phyloP scores from a whole-genome alignment of 1,140 invertebrate genomes.

The Cepaea nemoralis region DNA sequence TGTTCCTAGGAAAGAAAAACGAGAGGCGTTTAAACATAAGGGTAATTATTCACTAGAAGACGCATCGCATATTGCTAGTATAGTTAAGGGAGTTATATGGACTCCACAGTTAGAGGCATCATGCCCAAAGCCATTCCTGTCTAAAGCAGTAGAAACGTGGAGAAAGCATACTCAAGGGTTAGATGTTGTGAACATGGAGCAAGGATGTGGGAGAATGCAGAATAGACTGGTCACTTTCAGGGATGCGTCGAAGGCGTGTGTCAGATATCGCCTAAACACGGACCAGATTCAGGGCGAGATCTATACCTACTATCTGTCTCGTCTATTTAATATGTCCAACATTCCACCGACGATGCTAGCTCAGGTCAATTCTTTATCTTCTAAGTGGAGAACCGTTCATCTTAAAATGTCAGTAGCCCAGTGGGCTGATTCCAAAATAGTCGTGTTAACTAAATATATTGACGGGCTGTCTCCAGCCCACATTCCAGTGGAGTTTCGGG shows the following conservation, averaged over 20 bases:
- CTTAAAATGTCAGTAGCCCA: conserved; percentile 81
- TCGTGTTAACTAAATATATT: conserved; percentile 83
- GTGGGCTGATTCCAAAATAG: conserved; percentile 83
- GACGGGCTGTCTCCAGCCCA: conserved; percentile 77
- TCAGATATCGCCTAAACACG: conserved; percentile 86
- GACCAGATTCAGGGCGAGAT: conserved; percentile 92
- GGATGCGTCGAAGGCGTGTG: conserved; percentile 81
- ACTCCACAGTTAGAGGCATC: conserved; percentile 78
- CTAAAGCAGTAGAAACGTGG: conserved; percentile 78
- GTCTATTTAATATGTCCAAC: conserved; percentile 81
- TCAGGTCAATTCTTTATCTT: conserved; percentile 78
- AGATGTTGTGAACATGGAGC: conserved; percentile 80
- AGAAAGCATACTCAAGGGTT: conserved; percentile 77
- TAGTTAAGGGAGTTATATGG: conserved; percentile 80
- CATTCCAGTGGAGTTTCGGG: conserved; percentile 78
- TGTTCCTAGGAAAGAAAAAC: background rate
- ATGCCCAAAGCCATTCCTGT: conserved; percentile 80
- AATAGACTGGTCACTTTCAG: conserved; percentile 84
- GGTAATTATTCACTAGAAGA: background rate
- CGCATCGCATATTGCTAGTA: conserved; percentile 3
- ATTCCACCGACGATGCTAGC: conserved; percentile 82
- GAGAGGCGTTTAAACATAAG: background rate
- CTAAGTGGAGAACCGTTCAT: conserved; percentile 79
- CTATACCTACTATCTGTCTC: conserved; percentile 87
- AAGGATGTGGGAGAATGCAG: conserved; percentile 90